Evolutionary conservation across 2,888 invertebrate genomes (phyloP).

Genomic region (Dicyrtoma fusca): DNA sequence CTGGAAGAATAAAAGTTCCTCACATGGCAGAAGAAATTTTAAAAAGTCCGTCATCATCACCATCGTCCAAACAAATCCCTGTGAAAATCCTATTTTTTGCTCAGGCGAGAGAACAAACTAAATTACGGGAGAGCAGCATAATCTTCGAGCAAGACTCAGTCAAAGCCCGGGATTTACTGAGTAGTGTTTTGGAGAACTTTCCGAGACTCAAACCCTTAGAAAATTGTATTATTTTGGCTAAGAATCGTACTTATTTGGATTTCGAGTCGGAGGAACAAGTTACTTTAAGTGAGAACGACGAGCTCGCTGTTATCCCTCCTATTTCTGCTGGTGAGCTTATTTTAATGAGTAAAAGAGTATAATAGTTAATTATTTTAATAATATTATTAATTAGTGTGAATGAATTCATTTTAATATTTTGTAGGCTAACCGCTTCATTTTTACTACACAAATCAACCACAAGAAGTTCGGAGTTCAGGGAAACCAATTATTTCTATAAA

Average conservation of each 20-base stretch:
- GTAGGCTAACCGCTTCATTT: constrained; percentile 59
- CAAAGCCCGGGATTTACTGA: constrained; percentile 64
- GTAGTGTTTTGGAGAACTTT: constrained; percentile 65
- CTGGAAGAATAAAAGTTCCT: background rate
- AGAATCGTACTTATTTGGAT: constrained; percentile 79
- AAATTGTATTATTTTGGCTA: constrained; percentile 74
- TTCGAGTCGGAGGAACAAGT: constrained; percentile 62
- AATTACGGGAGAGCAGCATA: constrained; percentile 62
- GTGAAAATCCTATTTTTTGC: constrained; percentile 86
- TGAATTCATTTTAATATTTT: constrained; percentile 25
- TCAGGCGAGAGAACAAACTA: constrained; percentile 80
- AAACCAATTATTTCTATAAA: no score
- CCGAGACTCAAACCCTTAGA: constrained; percentile 69
- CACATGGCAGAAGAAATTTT: constrained; percentile 21
- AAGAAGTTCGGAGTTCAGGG: no score
- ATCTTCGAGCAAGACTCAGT: constrained; percentile 61
- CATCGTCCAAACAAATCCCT: constrained; percentile 45
- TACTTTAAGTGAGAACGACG: constrained; percentile 71
- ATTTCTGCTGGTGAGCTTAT: constrained; percentile 80
- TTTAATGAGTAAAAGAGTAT: no score
- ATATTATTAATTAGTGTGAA: no score
- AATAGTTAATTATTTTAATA: no score
- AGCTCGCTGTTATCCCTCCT: constrained; percentile 90
- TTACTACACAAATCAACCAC: no score
- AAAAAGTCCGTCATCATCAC: no score